These are phyloP conservation scores for Etheostoma spectabile DNA, from an alignment of 2,113 vertebrate species.

Conservation along the genomic window DNA sequence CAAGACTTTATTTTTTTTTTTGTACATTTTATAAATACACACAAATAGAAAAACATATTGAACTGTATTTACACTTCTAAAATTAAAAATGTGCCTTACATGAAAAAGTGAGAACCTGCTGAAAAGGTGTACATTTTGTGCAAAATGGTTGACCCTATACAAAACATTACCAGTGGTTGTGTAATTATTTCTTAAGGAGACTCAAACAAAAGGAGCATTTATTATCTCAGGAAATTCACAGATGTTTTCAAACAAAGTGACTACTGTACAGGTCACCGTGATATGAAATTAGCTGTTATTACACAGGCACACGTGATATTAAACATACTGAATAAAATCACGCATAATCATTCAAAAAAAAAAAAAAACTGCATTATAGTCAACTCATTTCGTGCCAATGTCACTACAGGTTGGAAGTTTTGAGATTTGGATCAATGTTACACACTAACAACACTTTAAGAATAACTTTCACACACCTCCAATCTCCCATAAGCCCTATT, in stretches of 20 bases:
- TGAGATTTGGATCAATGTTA: constrained; percentile 15
- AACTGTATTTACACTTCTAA: constrained; percentile 58
- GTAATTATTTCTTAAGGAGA: not conserved
- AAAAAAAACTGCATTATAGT: not conserved
- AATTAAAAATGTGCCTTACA: constrained; percentile 20
- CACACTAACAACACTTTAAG: not conserved
- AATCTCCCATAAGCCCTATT: not conserved
- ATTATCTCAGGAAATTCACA: constrained; percentile 5
- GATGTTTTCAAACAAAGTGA: constrained; percentile 1
- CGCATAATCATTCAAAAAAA: not conserved
- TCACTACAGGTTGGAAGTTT: not conserved
- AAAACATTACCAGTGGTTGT: constrained; percentile 36
- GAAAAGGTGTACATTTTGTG: constrained; percentile 8
- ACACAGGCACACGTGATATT: constrained; percentile 26
- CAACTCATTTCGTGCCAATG: not conserved
- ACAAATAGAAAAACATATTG: constrained; percentile 54
- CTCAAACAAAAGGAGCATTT: not conserved
- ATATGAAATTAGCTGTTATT: constrained; percentile 6
- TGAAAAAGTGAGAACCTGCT: not conserved
- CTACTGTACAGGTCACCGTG: constrained; percentile 26
- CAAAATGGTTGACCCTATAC: constrained; percentile 27
- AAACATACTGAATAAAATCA: not conserved
- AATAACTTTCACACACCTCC: constrained; percentile 26
- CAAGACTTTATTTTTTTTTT: constrained; percentile 71
- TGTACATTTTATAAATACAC: constrained; percentile 73